Conservation (phyloP, 2,888 invertebrate genomes). For the Rhogogaster chlorosoma region DNA sequence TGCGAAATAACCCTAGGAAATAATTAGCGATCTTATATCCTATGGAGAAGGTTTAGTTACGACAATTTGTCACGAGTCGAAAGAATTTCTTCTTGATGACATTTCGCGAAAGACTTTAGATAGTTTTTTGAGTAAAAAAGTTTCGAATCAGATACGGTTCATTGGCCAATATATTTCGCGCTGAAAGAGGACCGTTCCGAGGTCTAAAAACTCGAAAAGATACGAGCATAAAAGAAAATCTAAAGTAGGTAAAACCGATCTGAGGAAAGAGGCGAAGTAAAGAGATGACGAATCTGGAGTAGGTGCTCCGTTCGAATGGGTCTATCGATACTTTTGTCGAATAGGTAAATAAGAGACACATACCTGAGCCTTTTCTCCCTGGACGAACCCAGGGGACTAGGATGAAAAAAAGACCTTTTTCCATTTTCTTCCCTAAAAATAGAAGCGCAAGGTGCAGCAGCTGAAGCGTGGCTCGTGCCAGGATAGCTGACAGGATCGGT, state of each 20-base stretch:
- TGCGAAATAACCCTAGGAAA: neutral
- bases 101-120: neutral
- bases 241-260: neutral
- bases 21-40: neutral
- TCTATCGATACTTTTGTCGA: neutral
- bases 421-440: conserved; percentile 40
- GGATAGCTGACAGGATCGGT: conserved; percentile 41
- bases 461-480: conserved; percentile 50
- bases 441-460: conserved; percentile 42
- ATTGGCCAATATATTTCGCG: neutral
- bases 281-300: conserved; percentile 8
- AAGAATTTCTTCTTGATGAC: neutral
- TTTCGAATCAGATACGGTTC: neutral
- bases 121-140: neutral
- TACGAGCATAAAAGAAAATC: neutral
- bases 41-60: too few species aligned
- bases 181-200: neutral
- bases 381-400: neutral
- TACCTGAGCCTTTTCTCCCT: conserved; percentile 12
- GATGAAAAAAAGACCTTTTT: conserved; percentile 29
- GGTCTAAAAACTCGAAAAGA: neutral
- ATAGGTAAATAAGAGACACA: conserved; percentile 22
- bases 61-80: neutral
- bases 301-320: neutral
- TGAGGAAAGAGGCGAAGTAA: neutral